These are phyloP conservation scores for Chiridota heheva DNA, from an alignment of 35 echinoderm and acorn worm genomes.

Conservation along the genomic window DNA sequence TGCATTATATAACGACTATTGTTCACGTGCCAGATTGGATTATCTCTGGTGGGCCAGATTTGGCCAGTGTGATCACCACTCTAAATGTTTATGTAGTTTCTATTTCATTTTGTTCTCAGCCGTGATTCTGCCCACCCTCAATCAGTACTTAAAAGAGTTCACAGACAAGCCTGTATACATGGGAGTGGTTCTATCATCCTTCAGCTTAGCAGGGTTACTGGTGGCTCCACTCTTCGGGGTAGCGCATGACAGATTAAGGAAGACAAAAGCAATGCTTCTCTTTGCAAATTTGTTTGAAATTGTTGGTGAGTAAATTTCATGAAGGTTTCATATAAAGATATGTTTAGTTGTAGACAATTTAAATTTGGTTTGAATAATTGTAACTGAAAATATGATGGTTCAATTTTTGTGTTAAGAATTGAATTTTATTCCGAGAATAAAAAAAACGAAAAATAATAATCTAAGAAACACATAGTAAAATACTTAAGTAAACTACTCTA, in stretches of 20 bases:
- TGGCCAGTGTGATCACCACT: too few species aligned
- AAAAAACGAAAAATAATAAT: neutral
- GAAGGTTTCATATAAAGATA: neutral
- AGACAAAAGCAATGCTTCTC: conserved; percentile 84
- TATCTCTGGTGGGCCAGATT: too few species aligned
- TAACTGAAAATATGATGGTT: neutral
- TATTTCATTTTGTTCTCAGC: conserved; percentile 45
- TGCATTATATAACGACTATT: too few species aligned
- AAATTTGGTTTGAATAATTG: neutral
- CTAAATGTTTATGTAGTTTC: neutral
- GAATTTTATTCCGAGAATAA: neutral
- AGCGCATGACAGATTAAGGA: conserved; percentile 66
- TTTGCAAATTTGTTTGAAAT: conserved; percentile 94
- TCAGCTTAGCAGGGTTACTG: conserved; percentile 78
- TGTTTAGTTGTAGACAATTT: neutral
- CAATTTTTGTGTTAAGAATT: neutral
- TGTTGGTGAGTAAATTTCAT: conserved; percentile 62
- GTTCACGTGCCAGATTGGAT: too few species aligned
- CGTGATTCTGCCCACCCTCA: conserved; percentile 89
- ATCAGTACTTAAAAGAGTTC: conserved; percentile 59
- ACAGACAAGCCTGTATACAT: conserved; percentile 55
- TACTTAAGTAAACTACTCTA: neutral
- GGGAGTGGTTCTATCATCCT: conserved; percentile 77
- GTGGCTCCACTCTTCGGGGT: conserved; percentile 74
- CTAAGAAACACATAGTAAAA: neutral